These are phyloP conservation scores for Listrodromus nycthemerus DNA, from an alignment of 2,888 invertebrate species.

Conservation along the genomic window DNA sequence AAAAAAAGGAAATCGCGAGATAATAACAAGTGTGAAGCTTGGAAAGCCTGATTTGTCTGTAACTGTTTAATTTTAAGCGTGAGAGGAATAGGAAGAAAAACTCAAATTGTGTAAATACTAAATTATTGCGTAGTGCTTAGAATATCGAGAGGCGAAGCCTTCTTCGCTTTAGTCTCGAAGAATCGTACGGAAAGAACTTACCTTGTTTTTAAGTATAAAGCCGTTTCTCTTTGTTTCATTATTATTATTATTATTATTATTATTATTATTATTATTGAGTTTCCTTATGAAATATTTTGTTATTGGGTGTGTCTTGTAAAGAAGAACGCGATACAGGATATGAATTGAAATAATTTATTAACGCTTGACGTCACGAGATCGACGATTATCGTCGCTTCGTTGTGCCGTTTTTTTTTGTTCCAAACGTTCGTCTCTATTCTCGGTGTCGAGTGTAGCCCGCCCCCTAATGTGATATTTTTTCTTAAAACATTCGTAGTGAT, in stretches of 20 bases:
- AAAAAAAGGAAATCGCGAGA: conserved; percentile 59
- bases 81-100: conserved; percentile 37
- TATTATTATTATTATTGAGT: conserved; percentile 70
- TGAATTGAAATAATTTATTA: conserved; percentile 71
- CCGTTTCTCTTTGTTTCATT: conserved; percentile 66
- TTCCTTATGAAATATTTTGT: conserved; percentile 75
- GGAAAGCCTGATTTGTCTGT: conserved; percentile 64
- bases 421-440: conserved; percentile 62
- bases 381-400: conserved; percentile 37
- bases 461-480: conserved; percentile 64
- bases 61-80: conserved; percentile 68
- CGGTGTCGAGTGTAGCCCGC: conserved; percentile 19
- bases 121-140: conserved; percentile 77
- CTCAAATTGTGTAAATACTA: conserved; percentile 80
- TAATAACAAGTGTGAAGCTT: conserved; percentile 62
- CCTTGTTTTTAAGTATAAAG: conserved; percentile 69
- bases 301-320: conserved; percentile 74
- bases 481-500: conserved; percentile 60
- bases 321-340: conserved; percentile 46
- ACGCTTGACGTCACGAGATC: conserved; percentile 68
- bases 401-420: conserved; percentile 57
- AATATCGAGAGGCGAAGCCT: conserved; percentile 65
- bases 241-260: conserved; percentile 64
- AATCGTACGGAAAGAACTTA: conserved; percentile 60
- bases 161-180: conserved; percentile 68